A percentile compares a stretch with the other conserved stretches of the same genome.
These are phyloP conservation scores for Macroglossus sobrinus DNA, from an alignment of 2,113 vertebrate species.

Conservation along the genomic window DNA sequence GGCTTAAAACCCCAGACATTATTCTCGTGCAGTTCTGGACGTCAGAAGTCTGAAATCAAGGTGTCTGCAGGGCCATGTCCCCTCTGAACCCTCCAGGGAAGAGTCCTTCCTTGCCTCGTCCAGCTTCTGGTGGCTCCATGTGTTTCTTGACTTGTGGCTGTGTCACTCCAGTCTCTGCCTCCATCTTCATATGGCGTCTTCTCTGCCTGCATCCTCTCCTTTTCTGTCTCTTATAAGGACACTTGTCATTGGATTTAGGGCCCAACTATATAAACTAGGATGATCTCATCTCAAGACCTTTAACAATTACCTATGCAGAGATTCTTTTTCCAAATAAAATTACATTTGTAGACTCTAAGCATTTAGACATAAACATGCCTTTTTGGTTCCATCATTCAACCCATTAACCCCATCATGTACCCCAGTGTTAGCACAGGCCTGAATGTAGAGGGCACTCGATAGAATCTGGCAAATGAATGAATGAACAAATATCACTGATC, in stretches of 20 bases:
- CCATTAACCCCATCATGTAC: background rate
- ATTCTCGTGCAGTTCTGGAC: background rate
- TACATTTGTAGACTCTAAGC: background rate
- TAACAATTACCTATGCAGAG: background rate
- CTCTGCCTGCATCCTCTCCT: background rate
- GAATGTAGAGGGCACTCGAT: background rate
- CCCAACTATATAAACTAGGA: background rate
- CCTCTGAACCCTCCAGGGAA: background rate
- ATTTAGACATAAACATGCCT: background rate
- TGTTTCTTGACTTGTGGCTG: background rate
- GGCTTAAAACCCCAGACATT: background rate
- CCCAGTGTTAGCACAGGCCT: background rate
- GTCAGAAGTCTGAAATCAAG: background rate
- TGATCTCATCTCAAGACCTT: background rate
- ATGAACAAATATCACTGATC: background rate
- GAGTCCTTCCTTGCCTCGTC: background rate
- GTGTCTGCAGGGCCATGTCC: background rate
- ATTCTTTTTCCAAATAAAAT: background rate
- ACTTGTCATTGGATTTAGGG: background rate
- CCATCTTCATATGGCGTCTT: background rate
- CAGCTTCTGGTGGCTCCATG: background rate
- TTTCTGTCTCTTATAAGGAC: background rate
- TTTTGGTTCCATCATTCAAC: background rate
- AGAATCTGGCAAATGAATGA: background rate
- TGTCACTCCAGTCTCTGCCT: background rate